A percentile compares a stretch with the other conserved stretches of the same genome.
Conservation (phyloP, 2,797 vertebrate species). For the Cheirogaleus major region DNA sequence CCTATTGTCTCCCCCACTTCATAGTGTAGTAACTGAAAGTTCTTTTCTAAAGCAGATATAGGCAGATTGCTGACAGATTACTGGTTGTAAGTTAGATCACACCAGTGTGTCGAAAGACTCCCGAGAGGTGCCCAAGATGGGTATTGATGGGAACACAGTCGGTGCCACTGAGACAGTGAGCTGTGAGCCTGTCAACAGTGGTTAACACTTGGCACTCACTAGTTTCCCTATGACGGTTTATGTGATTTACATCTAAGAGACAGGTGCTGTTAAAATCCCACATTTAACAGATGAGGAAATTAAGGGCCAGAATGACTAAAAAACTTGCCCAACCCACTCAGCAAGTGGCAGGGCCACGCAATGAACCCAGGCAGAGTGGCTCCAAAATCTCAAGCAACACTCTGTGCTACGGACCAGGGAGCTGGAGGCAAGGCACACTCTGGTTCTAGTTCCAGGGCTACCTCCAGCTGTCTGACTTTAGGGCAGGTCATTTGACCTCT, state of each 20-base stretch:
- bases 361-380: neutral
- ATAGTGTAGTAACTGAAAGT: neutral
- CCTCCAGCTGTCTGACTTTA: neutral
- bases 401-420: neutral
- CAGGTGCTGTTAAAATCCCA: neutral
- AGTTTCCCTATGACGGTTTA: neutral
- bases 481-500: neutral
- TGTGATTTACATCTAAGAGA: neutral
- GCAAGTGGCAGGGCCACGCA: neutral
- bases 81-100: neutral
- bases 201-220: neutral
- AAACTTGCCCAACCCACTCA: neutral
- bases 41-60: neutral
- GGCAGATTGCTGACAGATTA: neutral
- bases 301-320: neutral
- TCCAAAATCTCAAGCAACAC: neutral
- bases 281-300: neutral
- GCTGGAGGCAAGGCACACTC: neutral
- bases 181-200: neutral
- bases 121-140: neutral
- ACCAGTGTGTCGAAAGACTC: neutral
- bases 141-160: neutral
- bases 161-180: neutral
- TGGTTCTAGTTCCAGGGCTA: neutral
- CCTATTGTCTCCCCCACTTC: neutral